Base-by-base conservation (phyloP, 92 coral and sea anemone genomes). In the Palythoa heliodiscus region DNA sequence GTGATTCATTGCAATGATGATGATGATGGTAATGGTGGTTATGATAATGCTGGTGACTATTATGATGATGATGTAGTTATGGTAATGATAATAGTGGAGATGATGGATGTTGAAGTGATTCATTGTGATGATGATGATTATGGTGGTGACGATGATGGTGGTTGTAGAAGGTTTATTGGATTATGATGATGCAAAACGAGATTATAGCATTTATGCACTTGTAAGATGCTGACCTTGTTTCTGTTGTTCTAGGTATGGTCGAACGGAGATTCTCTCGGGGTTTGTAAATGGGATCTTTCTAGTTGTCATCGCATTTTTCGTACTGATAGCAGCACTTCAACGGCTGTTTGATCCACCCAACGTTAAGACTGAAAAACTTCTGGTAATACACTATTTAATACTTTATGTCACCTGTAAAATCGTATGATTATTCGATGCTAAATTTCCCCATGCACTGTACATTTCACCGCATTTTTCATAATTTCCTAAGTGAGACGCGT, bases 181-280 rank as follows among this genome's bases (percentile, higher is more conserved):
- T 43, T 43, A 43, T 5, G 50, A 43, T 5, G 50, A 43, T 43
- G 7, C 17, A 11, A 16, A 58, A 58, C 5, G 64, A 58, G 20
- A 58, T 2, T 15, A 58, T 58, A 58, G 16, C 4, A 16, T 12
- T 58, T 16, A 16, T 58, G n/a, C 20, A 58, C 5, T 58, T 58
- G 23, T 58, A 58, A 58, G 17, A 15, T 58, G 19, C 2, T 71
- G 11, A 55, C 70, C 22, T 20, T 66, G 5, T 80, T 47, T 39
- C 24, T 25, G 24, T n/a, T 37, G 10, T 85, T 82, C 35, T 89
- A 97, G 99, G 52, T 97, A 92, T 74, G 98, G 99, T 43, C 94
- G 99, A 50, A 98, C 93, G 82, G 99, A 97, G 85, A 92, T 95
- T 54, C 83, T 97, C 39, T 97, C 99, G 52, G 99, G 99, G 57